A percentile compares a stretch with the other conserved stretches of the same genome.
phyloP scores from a whole-genome alignment of 2,797 vertebrate genomes.

The Gallinago nigripennis region DNA sequence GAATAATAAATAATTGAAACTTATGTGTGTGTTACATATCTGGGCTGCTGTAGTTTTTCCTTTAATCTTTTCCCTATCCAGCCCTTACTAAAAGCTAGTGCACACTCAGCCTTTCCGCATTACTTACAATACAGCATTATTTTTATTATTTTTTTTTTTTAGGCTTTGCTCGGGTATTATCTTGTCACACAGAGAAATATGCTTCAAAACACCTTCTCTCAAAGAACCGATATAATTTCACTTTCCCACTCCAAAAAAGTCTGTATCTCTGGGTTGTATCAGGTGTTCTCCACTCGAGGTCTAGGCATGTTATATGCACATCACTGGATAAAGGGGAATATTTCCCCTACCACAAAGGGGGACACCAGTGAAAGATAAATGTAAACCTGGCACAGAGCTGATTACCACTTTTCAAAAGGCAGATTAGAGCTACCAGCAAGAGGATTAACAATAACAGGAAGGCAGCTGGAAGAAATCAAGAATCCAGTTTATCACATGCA shows the following conservation, averaged over 20 bases:
- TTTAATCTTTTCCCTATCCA: not conserved
- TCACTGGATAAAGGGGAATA: not conserved
- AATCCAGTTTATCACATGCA: conserved; percentile 3
- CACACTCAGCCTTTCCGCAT: not conserved
- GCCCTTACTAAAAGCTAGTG: not conserved
- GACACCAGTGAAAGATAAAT: not conserved
- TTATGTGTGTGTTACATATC: rapidly evolving
- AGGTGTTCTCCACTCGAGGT: not conserved
- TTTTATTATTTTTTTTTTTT: not conserved
- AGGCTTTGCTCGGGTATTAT: not conserved
- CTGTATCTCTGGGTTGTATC: not conserved
- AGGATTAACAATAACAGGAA: not conserved
- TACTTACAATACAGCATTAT: not conserved
- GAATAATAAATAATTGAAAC: not conserved
- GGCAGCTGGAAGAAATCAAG: conserved; percentile 29
- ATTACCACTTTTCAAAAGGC: not conserved
- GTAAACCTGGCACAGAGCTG: conserved; percentile 1
- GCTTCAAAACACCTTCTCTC: not conserved
- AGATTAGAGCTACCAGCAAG: conserved; percentile 21
- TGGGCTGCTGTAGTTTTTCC: not conserved
- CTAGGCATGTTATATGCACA: rapidly evolving
- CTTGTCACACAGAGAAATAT: not conserved
- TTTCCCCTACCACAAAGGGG: not conserved
- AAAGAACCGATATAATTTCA: not conserved
- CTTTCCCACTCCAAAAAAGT: not conserved